Conservation (phyloP, 2,888 invertebrate species). For the Nematopogon swammerdamellus region DNA sequence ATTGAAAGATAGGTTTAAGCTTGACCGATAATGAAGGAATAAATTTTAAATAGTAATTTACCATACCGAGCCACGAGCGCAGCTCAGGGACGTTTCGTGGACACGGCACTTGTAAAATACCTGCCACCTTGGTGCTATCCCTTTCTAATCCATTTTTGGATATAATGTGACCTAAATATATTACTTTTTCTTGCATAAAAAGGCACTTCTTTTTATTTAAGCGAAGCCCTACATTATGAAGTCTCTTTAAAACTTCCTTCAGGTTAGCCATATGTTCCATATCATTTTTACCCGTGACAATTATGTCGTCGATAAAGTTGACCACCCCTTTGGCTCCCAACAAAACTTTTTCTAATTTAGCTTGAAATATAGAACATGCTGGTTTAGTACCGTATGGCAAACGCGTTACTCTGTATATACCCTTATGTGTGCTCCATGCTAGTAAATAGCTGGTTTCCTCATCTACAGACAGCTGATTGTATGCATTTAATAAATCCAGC, state of each 20-base stretch:
- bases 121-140: conserved; percentile 6
- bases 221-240: conserved; percentile 8
- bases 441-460: conserved; percentile 9
- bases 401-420: conserved; percentile 7
- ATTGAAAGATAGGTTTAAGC: conserved; percentile 6
- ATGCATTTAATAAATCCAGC: conserved; percentile 15
- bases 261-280: conserved; percentile 5
- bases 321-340: conserved; percentile 9
- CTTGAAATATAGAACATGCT: conserved; percentile 18
- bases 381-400: conserved; percentile 15
- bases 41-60: conserved; percentile 10
- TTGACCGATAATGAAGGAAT: conserved; percentile 4
- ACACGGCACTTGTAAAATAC: conserved; percentile 4
- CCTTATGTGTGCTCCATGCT: conserved; percentile 11
- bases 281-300: conserved; percentile 13
- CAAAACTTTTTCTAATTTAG: conserved; percentile 13
- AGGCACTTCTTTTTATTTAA: conserved; percentile 13
- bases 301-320: conserved; percentile 14
- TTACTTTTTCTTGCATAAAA: conserved; percentile 14
- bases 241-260: conserved; percentile 9
- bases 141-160: conserved; percentile 10
- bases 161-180: conserved; percentile 10
- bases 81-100: not conserved
- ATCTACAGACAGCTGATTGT: conserved; percentile 15
- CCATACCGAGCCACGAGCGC: conserved; percentile 5